Conservation (phyloP, 2,797 vertebrate species). For the Aselliscus stoliczkanus region DNA sequence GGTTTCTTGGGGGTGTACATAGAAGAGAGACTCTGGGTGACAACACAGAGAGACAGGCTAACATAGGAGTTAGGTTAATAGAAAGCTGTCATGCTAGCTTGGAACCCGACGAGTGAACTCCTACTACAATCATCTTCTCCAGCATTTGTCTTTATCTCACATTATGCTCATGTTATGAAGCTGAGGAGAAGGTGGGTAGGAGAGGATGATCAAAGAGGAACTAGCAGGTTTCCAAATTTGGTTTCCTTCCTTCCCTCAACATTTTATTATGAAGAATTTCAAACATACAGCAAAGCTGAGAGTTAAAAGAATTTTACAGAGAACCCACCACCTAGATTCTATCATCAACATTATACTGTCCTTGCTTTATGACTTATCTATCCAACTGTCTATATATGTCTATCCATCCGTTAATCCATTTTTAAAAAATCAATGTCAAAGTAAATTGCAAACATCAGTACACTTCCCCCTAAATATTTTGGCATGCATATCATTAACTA, state of each 20-base stretch:
- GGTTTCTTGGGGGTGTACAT: not conserved
- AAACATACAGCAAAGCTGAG: not conserved
- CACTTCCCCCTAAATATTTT: not conserved
- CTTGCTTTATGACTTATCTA: not conserved
- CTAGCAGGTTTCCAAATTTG: not conserved
- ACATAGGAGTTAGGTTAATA: not conserved
- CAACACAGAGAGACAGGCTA: not conserved
- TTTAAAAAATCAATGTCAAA: not conserved
- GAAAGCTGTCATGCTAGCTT: not conserved
- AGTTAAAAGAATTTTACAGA: slow-evolving; percentile 31
- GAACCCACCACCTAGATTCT: not conserved
- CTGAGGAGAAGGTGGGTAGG: not conserved
- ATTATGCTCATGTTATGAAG: not conserved
- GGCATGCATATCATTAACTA: not conserved
- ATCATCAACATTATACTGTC: not conserved
- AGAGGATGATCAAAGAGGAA: not conserved
- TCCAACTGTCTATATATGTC: not conserved
- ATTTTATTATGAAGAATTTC: not conserved
- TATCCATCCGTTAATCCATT: not conserved
- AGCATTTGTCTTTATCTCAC: not conserved
- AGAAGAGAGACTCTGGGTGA: not conserved
- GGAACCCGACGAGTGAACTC: not conserved
- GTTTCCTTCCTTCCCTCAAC: not conserved
- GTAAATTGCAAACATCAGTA: not conserved
- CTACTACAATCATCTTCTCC: not conserved